Evolutionary conservation across 1,140 invertebrate species (phyloP).

Genomic region (Drosophila pandora): DNA sequence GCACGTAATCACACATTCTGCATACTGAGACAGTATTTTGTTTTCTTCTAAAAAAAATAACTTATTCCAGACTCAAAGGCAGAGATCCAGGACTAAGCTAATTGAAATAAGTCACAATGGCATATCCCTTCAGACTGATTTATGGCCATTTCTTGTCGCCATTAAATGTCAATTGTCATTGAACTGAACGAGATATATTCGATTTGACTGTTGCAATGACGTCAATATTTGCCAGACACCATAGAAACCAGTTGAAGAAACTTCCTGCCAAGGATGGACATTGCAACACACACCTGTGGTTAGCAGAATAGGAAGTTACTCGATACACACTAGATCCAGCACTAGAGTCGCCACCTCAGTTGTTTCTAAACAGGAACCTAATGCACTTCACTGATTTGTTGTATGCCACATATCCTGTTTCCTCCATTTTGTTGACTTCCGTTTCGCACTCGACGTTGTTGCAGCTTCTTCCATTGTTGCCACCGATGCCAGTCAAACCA

Average conservation of each 20-base stretch:
- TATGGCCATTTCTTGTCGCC: constrained; percentile 26
- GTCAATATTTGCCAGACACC: constrained; percentile 69
- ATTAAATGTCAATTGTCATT: constrained; percentile 21
- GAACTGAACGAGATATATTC: constrained; percentile 43
- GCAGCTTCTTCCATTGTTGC: constrained; percentile 8
- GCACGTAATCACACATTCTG: constrained; percentile 62
- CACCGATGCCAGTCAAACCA: constrained; percentile 37
- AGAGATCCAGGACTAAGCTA: constrained; percentile 22
- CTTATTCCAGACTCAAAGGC: constrained; percentile 60
- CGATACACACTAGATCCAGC: too few relatives aligned
- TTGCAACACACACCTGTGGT: constrained; percentile 9
- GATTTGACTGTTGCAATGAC: constrained; percentile 65
- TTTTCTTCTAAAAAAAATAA: constrained; percentile 1
- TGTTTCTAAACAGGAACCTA: constrained; percentile 21
- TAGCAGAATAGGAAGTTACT: background rate
- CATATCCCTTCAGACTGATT: constrained; percentile 18
- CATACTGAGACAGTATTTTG: constrained; percentile 20
- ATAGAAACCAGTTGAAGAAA: constrained; percentile 37
- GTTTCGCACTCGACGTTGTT: constrained; percentile 53
- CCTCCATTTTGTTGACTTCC: constrained; percentile 63
- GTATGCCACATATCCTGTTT: constrained; percentile 77
- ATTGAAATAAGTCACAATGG: constrained; percentile 39
- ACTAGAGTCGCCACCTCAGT: background rate
- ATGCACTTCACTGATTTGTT: constrained; percentile 79
- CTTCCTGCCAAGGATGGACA: constrained; percentile 38